Percentiles rank a stretch among this genome's conserved stretches.
phyloP scores from a whole-genome alignment of 2,113 vertebrate species.

The Myotis yumanensis region DNA sequence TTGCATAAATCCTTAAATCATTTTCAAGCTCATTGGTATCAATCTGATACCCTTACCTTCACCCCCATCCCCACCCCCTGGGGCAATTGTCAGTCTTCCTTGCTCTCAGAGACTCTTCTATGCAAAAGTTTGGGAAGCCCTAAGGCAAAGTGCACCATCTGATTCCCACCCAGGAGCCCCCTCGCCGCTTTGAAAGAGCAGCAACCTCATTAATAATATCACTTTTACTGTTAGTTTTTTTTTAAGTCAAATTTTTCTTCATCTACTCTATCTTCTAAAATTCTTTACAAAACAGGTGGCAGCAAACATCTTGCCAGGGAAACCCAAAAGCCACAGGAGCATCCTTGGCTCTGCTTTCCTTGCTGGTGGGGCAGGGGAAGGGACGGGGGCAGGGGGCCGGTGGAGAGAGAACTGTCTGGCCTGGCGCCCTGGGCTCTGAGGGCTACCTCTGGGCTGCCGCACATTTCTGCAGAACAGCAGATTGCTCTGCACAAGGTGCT shows the following conservation, averaged over 20 bases:
- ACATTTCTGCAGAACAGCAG: background rate
- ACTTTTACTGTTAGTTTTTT: too few relatives aligned
- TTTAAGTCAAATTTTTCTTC: too few relatives aligned
- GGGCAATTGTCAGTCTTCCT: background rate
- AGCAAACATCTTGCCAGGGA: constrained; percentile 8
- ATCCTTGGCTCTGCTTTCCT: background rate
- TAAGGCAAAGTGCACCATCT: too few relatives aligned
- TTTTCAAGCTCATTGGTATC: background rate
- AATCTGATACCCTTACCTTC: background rate
- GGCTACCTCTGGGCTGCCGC: background rate
- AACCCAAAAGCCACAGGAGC: background rate
- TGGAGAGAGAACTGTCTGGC: background rate
- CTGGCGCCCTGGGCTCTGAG: background rate
- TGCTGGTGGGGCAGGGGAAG: too few relatives aligned
- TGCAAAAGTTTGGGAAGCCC: too few relatives aligned
- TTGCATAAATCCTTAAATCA: background rate
- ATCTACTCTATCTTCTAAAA: background rate
- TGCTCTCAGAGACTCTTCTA: too few relatives aligned
- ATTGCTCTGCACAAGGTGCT: constrained; percentile 62
- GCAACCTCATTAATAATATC: too few relatives aligned
- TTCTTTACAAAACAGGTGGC: constrained; percentile 24
- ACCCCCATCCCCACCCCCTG: background rate
- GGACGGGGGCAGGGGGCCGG: background rate
- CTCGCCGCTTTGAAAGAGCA: too few relatives aligned
- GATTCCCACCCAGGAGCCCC: too few relatives aligned